Evolutionary conservation across 2,888 invertebrate genomes (phyloP).

Genomic region (Xanthia togata): DNA sequence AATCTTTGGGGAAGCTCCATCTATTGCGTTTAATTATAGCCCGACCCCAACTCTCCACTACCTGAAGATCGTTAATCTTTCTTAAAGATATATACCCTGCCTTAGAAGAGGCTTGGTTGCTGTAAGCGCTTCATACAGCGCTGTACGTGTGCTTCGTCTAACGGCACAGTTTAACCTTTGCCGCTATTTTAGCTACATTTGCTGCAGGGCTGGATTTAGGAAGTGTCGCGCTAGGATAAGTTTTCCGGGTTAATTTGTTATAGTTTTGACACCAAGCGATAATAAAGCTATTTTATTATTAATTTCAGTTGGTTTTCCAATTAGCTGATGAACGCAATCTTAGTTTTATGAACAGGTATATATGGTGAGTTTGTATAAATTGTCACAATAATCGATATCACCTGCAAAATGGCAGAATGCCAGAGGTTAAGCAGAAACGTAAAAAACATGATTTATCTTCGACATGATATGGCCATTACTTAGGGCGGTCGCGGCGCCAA

Average conservation of each 20-base stretch:
- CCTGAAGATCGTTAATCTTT: slow-evolving; percentile 90
- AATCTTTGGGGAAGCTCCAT: slow-evolving; percentile 88
- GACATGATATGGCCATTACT: slow-evolving; percentile 58
- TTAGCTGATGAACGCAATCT: background rate
- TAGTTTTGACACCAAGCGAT: slow-evolving; percentile 12
- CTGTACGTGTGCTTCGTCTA: slow-evolving; percentile 72
- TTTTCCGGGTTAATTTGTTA: slow-evolving; percentile 17
- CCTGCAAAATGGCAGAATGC: slow-evolving; percentile 37
- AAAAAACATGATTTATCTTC: slow-evolving; percentile 60
- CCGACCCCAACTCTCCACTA: slow-evolving; percentile 80
- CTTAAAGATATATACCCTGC: slow-evolving; percentile 89
- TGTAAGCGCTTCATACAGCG: slow-evolving; percentile 86
- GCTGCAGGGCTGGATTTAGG: slow-evolving; percentile 66
- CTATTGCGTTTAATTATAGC: slow-evolving; percentile 90
- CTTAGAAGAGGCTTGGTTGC: slow-evolving; percentile 79
- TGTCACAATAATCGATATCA: slow-evolving; percentile 29
- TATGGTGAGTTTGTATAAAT: background rate
- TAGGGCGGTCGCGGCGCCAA: slow-evolving; percentile 40
- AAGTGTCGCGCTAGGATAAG: slow-evolving; percentile 7
- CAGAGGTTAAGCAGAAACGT: slow-evolving; percentile 36
- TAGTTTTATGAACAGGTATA: background rate
- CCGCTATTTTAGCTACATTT: slow-evolving; percentile 66
- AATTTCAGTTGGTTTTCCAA: background rate
- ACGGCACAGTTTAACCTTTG: slow-evolving; percentile 75
- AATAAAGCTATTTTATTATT: background rate